Conservation (phyloP, 2,888 invertebrate genomes). For the Diogma glabrata region DNA sequence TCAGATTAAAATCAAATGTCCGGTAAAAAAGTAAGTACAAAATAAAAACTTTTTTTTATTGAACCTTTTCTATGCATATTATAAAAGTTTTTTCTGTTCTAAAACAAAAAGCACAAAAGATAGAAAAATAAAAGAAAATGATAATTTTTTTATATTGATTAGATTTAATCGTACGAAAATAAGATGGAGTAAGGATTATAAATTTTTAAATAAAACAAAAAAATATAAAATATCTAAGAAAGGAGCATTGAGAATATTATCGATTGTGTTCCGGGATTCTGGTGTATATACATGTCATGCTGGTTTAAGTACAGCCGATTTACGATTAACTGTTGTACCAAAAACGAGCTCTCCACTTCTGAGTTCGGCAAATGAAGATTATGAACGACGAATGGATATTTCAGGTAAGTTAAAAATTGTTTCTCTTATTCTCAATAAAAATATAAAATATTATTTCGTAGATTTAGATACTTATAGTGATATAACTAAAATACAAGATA, state of each 20-base stretch:
- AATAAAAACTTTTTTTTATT: too few relatives aligned
- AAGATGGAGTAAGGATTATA: conserved; percentile 81
- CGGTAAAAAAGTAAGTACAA: conserved; percentile 56
- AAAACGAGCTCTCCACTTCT: conserved; percentile 49
- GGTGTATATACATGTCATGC: conserved; percentile 81
- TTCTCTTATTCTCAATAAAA: conserved; percentile 3
- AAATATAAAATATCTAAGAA: conserved; percentile 83
- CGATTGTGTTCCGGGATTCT: conserved; percentile 67
- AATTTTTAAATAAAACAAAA: conserved; percentile 60
- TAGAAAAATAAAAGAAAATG: too few relatives aligned
- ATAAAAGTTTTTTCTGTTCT: too few relatives aligned
- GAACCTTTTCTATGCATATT: too few relatives aligned
- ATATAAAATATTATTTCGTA: conserved; percentile 5
- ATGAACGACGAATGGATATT: conserved; percentile 43
- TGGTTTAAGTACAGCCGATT: conserved; percentile 68
- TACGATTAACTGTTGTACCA: conserved; percentile 67
- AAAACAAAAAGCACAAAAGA: too few relatives aligned
- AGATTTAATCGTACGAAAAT: conserved; percentile 66
- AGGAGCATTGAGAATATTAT: conserved; percentile 77
- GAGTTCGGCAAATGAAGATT: conserved; percentile 69
- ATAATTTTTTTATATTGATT: too few relatives aligned
- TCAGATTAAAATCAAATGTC: conserved; percentile 87
- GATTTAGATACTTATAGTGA: conserved; percentile 10
- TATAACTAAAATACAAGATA: conserved; percentile 9
- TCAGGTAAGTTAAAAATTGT: conserved; percentile 25